These are phyloP conservation scores for Serrognathus titanus DNA, from an alignment of 2,888 invertebrate genomes.

Conservation along the genomic window DNA sequence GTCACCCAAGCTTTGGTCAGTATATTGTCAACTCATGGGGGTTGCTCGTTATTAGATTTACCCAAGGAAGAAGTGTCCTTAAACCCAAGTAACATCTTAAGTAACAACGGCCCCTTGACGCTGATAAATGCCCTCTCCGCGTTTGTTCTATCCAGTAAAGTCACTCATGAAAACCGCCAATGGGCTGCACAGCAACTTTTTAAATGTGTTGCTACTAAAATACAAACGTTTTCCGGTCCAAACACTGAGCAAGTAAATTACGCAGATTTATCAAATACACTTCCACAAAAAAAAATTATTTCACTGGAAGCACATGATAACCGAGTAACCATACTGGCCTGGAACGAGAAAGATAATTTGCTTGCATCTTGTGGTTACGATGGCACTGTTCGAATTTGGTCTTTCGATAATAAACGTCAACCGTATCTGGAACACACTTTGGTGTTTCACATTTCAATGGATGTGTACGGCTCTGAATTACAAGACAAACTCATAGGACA, in stretches of 20 bases:
- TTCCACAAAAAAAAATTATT: slow-evolving; percentile 28
- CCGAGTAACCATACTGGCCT: slow-evolving; percentile 46
- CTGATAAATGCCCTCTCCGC: slow-evolving; percentile 60
- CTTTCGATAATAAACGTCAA: slow-evolving; percentile 43
- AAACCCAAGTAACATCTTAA: slow-evolving; percentile 20
- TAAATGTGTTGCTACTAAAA: slow-evolving; percentile 48
- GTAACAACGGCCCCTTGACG: slow-evolving; percentile 45
- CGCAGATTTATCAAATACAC: slow-evolving; percentile 52
- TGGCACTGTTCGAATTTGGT: slow-evolving; percentile 61
- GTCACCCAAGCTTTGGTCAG: slow-evolving; percentile 61
- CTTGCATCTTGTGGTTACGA: slow-evolving; percentile 60
- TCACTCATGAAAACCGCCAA: slow-evolving; percentile 53
- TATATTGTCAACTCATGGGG: slow-evolving; percentile 52
- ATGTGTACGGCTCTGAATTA: slow-evolving; percentile 50
- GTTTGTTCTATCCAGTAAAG: slow-evolving; percentile 55
- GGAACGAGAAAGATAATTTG: slow-evolving; percentile 48
- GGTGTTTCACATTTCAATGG: slow-evolving; percentile 52
- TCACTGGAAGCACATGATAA: neutral
- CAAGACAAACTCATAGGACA: slow-evolving; percentile 50
- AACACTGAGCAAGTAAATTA: slow-evolving; percentile 47
- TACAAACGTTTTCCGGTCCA: slow-evolving; percentile 41
- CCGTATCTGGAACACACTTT: slow-evolving; percentile 52
- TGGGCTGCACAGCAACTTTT: slow-evolving; percentile 62
- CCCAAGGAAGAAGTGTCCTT: slow-evolving; percentile 38
- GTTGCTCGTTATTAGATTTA: slow-evolving; percentile 44